Conservation (phyloP, 2,797 vertebrate species). For the Danio albolineatus region DNA sequence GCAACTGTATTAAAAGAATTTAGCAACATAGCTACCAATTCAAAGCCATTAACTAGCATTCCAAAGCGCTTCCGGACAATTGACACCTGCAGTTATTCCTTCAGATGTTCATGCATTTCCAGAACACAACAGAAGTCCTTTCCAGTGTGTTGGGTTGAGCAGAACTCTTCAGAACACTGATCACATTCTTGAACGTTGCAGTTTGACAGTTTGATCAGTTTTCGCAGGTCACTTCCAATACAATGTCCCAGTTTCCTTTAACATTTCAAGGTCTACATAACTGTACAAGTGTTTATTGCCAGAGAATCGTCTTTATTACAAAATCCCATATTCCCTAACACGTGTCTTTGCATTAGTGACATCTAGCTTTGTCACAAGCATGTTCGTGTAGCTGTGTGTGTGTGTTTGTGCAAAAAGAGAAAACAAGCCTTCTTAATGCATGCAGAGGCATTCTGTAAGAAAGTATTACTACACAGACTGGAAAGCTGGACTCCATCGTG, state of each 20-base stretch:
- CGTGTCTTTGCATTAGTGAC: slow-evolving; percentile 32
- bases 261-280: slow-evolving; percentile 21
- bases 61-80: slow-evolving; percentile 19
- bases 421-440: slow-evolving; percentile 75
- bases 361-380: slow-evolving; percentile 38
- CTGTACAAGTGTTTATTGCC: slow-evolving; percentile 71
- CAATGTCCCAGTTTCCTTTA: not conserved
- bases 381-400: slow-evolving; percentile 35
- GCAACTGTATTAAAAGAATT: slow-evolving; percentile 61
- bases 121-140: slow-evolving; percentile 18
- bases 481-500: slow-evolving; percentile 68
- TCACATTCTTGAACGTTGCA: not conserved
- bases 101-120: slow-evolving; percentile 17
- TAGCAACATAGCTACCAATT: slow-evolving; percentile 40
- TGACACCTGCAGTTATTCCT: not conserved
- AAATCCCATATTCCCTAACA: slow-evolving; percentile 17
- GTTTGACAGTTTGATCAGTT: not conserved
- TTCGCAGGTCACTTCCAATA: slow-evolving; percentile 2
- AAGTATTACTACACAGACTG: slow-evolving; percentile 68
- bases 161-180: not conserved
- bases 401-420: slow-evolving; percentile 49
- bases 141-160: not conserved
- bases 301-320: slow-evolving; percentile 63
- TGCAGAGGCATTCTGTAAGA: slow-evolving; percentile 78
- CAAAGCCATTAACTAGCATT: slow-evolving; percentile 23